phyloP scores from a whole-genome alignment of 2,113 vertebrate genomes.

The Trichomycterus rosablanca region DNA sequence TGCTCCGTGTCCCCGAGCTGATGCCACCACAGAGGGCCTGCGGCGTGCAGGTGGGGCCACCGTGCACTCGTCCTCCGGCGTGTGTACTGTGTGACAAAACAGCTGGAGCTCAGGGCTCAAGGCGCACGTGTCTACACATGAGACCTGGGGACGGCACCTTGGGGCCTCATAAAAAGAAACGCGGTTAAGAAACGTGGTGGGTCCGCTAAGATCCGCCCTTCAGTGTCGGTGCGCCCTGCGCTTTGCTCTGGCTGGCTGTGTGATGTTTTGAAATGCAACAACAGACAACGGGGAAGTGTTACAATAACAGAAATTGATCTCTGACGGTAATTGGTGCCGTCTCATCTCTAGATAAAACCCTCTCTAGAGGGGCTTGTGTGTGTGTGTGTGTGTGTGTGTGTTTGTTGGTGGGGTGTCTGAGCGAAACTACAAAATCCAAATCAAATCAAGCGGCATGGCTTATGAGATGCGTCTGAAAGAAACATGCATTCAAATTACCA shows the following conservation, averaged over 20 bases:
- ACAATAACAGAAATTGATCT: slow-evolving; percentile 51
- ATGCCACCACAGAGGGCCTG: slow-evolving; percentile 32
- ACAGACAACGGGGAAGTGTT: slow-evolving; percentile 33
- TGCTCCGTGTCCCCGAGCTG: slow-evolving; percentile 25
- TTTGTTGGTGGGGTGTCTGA: slow-evolving; percentile 29
- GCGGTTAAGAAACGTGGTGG: slow-evolving; percentile 19
- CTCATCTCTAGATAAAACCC: slow-evolving; percentile 29
- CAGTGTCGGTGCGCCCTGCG: background rate
- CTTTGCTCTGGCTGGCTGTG: slow-evolving; percentile 1
- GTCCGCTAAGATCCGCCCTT: background rate
- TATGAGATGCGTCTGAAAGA: slow-evolving; percentile 39
- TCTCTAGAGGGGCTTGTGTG: slow-evolving; percentile 30
- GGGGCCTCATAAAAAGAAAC: slow-evolving; percentile 37
- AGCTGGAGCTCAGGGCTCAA: slow-evolving; percentile 16
- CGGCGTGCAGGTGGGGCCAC: slow-evolving; percentile 26
- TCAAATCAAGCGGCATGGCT: slow-evolving; percentile 41
- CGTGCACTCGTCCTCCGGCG: slow-evolving; percentile 21
- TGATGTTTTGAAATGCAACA: slow-evolving; percentile 35
- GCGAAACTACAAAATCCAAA: slow-evolving; percentile 44
- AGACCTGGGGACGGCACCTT: slow-evolving; percentile 16
- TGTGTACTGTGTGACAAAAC: slow-evolving; percentile 22
- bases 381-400: slow-evolving; percentile 7
- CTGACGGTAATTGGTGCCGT: slow-evolving; percentile 45
- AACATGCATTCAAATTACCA: slow-evolving; percentile 36
- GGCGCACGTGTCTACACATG: background rate